Percentiles rank a stretch among this genome's conserved stretches.
Conservation (phyloP, 2,797 vertebrate species). For the Heliangelus exortis region DNA sequence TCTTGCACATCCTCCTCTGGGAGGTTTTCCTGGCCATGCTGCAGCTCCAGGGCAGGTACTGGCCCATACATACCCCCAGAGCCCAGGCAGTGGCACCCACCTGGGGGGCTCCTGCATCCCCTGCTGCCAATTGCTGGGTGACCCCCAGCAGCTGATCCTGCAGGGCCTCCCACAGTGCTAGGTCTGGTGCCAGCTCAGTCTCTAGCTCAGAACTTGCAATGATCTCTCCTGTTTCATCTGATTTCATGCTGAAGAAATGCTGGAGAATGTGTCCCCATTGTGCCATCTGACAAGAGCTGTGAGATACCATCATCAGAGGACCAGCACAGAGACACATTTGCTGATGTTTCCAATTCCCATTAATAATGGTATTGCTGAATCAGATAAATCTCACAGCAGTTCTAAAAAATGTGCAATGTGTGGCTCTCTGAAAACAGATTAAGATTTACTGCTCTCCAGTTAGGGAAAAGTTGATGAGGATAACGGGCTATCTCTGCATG, state of each 20-base stretch:
- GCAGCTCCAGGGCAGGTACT: not conserved
- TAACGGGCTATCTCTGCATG: not conserved
- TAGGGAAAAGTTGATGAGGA: not conserved
- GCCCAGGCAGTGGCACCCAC: not conserved
- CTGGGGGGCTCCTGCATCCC: not conserved
- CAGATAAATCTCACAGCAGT: not conserved
- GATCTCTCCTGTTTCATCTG: not conserved
- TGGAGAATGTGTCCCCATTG: accelerated
- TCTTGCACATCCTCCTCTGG: not conserved
- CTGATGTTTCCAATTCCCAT: not conserved
- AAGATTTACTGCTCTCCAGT: constrained; percentile 16
- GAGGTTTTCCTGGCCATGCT: not conserved
- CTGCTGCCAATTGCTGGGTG: accelerated
- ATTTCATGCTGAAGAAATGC: not conserved
- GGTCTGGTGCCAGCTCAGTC: not conserved
- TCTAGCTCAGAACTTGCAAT: not conserved
- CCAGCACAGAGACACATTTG: not conserved
- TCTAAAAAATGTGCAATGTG: not conserved
- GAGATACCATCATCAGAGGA: not conserved
- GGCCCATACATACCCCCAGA: not conserved
- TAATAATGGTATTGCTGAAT: not conserved
- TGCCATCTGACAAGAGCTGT: not conserved
- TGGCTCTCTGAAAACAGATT: not conserved
- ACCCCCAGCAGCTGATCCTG: accelerated
- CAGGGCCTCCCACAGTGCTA: not conserved